Base-by-base conservation (phyloP, 2,113 vertebrate genomes). In the Thunnus thynnus region DNA sequence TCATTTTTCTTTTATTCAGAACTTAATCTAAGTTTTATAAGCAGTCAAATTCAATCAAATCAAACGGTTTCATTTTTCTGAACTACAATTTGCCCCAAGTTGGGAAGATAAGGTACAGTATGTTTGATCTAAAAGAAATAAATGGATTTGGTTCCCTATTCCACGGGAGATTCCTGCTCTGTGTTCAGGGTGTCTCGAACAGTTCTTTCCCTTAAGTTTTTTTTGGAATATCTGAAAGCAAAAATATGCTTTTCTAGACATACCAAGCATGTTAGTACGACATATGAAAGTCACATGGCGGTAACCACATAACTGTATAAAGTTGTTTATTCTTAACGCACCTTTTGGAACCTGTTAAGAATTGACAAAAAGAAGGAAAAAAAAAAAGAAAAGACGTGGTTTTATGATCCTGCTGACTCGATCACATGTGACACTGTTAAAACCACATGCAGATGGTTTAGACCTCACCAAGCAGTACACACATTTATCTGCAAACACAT, bases 1-100 rank as follows among this genome's bases (percentile, higher is more conserved):
- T 56, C 6, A 62, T 41, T 56, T 76, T 69, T 55, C 22, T 63
- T 70, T 76, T 52, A 71, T 71, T 72, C 60, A 44, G 25, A 72
- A 50, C 56, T 47, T 13, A 54, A 60, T 54, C 22, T 74, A 61
- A 54, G 51, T 51, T 52, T 77, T 13, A 52, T 58, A 22, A 25
- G 30, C 51, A 58, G 22, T 65, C 41, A 17, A 50, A 56, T 18
- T 69, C 4, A 63, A 13, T 41, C 20, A 65, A 56, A 78, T 56
- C 4, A 1, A 44, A 68, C 3, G 3, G 14, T 61, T 72, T 71
- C 5, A 52, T 5, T 36, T n/a, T 57, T 3, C 0, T 30, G 27
- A 0, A 8, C 50, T 30, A 25, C 22, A 22, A 2, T 36, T 72
- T 52, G 32, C 13, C 67, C 18, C 27, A 14, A 51, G 9, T 44